Evolutionary conservation across 2,797 vertebrate genomes (phyloP).

Genomic region (Siniperca obscura): DNA sequence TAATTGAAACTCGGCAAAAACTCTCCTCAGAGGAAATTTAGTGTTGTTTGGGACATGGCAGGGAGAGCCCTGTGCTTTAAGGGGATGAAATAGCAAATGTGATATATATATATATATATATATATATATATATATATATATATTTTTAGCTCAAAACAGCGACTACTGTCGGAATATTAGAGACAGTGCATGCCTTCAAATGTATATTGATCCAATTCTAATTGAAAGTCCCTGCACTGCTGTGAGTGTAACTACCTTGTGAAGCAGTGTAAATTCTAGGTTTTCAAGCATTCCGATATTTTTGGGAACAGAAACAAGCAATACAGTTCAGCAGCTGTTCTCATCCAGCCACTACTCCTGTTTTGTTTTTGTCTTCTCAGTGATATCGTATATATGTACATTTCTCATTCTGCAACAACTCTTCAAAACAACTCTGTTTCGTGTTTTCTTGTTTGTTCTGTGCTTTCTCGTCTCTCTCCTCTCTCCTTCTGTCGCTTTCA

Average conservation of each 20-base stretch:
- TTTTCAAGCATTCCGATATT: constrained; percentile 6
- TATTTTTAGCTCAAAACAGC: neutral
- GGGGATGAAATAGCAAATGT: too few species aligned
- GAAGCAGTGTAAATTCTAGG: neutral
- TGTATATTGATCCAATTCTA: neutral
- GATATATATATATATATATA: too few species aligned
- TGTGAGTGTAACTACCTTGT: neutral
- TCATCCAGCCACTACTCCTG: neutral
- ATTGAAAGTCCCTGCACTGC: neutral
- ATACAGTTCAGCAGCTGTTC: neutral
- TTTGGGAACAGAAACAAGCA: neutral
- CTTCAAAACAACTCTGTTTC: too few species aligned
- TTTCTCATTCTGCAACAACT: constrained; percentile 5
- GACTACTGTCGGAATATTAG: neutral
- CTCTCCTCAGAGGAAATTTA: too few species aligned
- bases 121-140: too few species aligned
- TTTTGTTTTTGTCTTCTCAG: neutral
- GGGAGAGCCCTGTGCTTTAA: too few species aligned
- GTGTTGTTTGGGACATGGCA: too few species aligned
- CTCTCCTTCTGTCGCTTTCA: too few species aligned
- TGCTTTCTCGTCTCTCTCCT: too few species aligned
- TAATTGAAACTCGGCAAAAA: too few species aligned
- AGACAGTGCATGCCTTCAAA: neutral
- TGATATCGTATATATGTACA: neutral
- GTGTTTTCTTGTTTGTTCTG: too few species aligned